Evolutionary conservation across 92 coral and sea anemone genomes (phyloP).

Genomic region (Epizoanthus scotinus): DNA sequence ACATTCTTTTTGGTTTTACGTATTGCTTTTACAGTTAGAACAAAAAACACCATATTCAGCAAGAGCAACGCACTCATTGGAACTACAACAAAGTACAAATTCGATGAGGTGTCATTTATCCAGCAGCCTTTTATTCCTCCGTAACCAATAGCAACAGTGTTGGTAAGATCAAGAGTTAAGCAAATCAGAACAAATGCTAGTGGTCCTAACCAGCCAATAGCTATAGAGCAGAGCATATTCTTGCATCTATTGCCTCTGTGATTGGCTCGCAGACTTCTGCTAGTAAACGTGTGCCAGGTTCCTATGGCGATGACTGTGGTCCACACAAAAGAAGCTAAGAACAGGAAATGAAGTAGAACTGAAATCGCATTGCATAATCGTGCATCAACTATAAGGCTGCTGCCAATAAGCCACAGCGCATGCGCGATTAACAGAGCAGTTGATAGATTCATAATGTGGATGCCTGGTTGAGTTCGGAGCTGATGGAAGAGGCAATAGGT

Average conservation of each 20-base stretch:
- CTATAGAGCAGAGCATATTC: conserved; percentile 36
- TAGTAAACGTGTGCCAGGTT: conserved; percentile 67
- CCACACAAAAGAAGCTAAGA: conserved; percentile 68
- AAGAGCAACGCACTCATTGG: conserved; percentile 37
- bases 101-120: conserved; percentile 42
- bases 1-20: conserved; percentile 30
- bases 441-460: conserved; percentile 55
- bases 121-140: conserved; percentile 42
- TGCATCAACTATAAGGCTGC: not conserved
- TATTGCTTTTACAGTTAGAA: conserved; percentile 49
- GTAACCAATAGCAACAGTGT: conserved; percentile 40
- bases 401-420: conserved; percentile 35
- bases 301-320: conserved; percentile 73
- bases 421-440: conserved; percentile 41
- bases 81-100: conserved; percentile 46
- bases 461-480: conserved; percentile 59
- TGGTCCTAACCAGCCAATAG: conserved; percentile 59
- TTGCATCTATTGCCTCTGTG: conserved; percentile 10
- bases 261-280: not conserved
- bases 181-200: conserved; percentile 48
- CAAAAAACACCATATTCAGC: conserved; percentile 48
- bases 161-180: conserved; percentile 51
- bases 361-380: conserved; percentile 51
- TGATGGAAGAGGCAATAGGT: conserved; percentile 51
- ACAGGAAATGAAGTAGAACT: conserved; percentile 53